Evolutionary conservation across 2,888 invertebrate genomes (phyloP).

Genomic region (Caenorhabditis imperialis): DNA sequence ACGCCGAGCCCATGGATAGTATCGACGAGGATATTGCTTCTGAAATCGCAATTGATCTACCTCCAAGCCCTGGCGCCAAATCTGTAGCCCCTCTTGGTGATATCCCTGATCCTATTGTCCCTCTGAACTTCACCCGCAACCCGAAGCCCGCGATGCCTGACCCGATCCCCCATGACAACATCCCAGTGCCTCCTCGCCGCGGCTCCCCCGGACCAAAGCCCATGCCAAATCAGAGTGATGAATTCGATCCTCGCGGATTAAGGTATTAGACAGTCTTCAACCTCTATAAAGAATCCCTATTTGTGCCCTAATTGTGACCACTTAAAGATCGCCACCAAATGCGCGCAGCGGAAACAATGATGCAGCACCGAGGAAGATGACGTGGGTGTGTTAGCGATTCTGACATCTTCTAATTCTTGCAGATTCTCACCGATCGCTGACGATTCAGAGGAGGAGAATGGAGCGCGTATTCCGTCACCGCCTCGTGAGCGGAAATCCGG

Average conservation of each 20-base stretch:
- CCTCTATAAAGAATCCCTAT: constrained; percentile 23
- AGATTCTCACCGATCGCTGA: constrained; percentile 64
- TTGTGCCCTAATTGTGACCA: constrained; percentile 26
- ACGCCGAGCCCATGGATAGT: constrained; percentile 29
- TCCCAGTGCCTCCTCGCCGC: constrained; percentile 9
- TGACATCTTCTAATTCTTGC: constrained; percentile 30
- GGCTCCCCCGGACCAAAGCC: neutral
- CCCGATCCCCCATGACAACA: constrained; percentile 8
- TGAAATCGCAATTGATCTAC: constrained; percentile 45
- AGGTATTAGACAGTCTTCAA: constrained; percentile 10
- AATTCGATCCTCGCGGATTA: constrained; percentile 43
- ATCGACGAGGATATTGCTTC: constrained; percentile 43
- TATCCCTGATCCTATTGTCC: constrained; percentile 18
- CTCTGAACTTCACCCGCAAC: constrained; percentile 39
- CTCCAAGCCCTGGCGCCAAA: constrained; percentile 42
- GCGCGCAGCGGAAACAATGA: constrained; percentile 13
- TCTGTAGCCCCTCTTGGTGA: constrained; percentile 52
- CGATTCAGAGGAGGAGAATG: constrained; percentile 52
- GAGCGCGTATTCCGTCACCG: constrained; percentile 52
- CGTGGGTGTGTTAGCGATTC: constrained; percentile 33
- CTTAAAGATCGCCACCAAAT: constrained; percentile 50
- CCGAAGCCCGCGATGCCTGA: constrained; percentile 51
- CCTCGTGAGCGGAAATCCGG: constrained; percentile 38
- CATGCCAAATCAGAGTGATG: constrained; percentile 15
- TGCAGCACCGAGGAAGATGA: constrained; percentile 32